A percentile compares a stretch with the other conserved stretches of the same genome.
phyloP scores from a whole-genome alignment of 1,140 invertebrate genomes.

The Orchesella cincta region DNA sequence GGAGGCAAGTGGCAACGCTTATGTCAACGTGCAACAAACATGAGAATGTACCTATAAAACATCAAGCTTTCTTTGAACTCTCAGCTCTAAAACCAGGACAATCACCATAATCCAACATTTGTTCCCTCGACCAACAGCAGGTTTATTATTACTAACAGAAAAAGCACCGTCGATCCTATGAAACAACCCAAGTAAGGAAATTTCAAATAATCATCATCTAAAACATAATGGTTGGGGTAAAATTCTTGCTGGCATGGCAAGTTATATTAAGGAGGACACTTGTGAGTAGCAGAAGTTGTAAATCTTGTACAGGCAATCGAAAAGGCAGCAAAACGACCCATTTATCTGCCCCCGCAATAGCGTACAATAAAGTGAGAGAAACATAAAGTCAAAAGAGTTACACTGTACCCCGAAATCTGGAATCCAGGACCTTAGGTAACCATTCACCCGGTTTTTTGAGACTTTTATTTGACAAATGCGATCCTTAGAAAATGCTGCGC shows the following conservation, averaged over 20 bases:
- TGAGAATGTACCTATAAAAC: not conserved
- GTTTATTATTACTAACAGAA: not conserved
- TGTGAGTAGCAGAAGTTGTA: too few relatives aligned
- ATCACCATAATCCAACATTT: not conserved
- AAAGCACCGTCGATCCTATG: not conserved
- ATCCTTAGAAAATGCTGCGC: too few relatives aligned
- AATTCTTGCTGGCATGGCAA: not conserved
- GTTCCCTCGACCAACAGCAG: too few relatives aligned
- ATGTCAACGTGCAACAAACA: slow-evolving; percentile 20
- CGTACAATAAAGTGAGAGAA: not conserved
- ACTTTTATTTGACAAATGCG: too few relatives aligned
- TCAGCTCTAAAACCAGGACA: not conserved
- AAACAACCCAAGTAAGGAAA: not conserved
- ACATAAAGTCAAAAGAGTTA: not conserved
- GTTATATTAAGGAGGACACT: not conserved
- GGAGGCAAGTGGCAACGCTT: not conserved
- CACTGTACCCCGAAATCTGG: too few relatives aligned
- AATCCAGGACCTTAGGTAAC: too few relatives aligned
- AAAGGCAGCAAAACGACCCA: too few relatives aligned
- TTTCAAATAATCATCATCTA: not conserved
- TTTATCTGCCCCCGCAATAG: not conserved
- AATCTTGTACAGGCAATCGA: too few relatives aligned
- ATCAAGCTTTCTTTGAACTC: not conserved
- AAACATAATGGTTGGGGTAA: not conserved
- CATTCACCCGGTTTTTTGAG: too few relatives aligned